phyloP scores from a whole-genome alignment of 1,140 invertebrate genomes.

The Campodea augens region DNA sequence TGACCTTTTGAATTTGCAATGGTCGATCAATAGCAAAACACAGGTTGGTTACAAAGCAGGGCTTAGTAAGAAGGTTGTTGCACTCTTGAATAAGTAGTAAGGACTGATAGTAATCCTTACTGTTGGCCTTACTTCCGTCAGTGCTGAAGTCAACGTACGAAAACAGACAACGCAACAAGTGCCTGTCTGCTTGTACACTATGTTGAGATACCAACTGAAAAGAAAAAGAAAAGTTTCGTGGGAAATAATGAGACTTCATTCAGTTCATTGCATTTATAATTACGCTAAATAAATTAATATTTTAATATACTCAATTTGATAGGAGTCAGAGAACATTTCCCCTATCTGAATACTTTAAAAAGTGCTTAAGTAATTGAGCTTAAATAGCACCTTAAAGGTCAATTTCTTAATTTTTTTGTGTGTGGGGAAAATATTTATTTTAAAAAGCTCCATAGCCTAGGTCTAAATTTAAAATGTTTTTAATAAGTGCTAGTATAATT shows the following conservation, averaged over 20 bases:
- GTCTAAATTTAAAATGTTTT: too few relatives aligned
- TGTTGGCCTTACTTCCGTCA: constrained; percentile 26
- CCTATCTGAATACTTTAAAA: not conserved
- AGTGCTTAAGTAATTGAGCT: not conserved
- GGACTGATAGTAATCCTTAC: constrained; percentile 30
- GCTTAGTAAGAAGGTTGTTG: constrained; percentile 45
- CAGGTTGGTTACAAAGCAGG: constrained; percentile 49
- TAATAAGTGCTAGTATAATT: too few relatives aligned
- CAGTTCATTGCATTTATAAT: constrained; percentile 1
- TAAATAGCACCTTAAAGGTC: not conserved
- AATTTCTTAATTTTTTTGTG: not conserved
- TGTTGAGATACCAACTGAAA: constrained; percentile 52
- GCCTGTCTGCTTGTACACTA: constrained; percentile 70
- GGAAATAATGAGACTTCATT: not conserved
- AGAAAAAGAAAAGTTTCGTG: constrained; percentile 11
- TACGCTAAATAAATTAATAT: constrained; percentile 5
- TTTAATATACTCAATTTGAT: not conserved
- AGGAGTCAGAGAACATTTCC: not conserved
- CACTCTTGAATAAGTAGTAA: constrained; percentile 56
- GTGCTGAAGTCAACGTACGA: constrained; percentile 41
- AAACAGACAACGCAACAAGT: constrained; percentile 69
- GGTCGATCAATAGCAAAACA: constrained; percentile 60
- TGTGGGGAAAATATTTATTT: too few relatives aligned
- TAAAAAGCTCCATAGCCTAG: too few relatives aligned
- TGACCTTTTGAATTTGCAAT: constrained; percentile 32